Percentiles rank a stretch among this genome's conserved stretches.
phyloP scores from a whole-genome alignment of 2,888 invertebrate species.

The Torymus auratus region DNA sequence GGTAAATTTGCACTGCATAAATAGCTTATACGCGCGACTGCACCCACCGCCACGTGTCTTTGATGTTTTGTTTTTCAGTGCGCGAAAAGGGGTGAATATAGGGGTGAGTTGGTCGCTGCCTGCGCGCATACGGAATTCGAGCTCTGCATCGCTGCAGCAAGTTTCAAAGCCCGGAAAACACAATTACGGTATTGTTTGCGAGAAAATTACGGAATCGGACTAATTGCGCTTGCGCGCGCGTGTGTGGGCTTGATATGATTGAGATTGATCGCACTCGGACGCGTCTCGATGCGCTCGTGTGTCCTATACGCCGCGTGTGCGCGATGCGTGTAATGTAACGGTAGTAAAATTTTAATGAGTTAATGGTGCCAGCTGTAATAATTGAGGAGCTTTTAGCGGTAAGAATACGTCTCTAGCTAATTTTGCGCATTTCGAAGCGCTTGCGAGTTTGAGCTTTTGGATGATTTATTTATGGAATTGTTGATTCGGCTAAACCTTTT shows the following conservation, averaged over 20 bases:
- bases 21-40: constrained; percentile 37
- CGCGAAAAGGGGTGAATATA: neutral
- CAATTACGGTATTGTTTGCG: constrained; percentile 38
- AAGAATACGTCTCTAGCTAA: constrained; percentile 56
- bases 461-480: too few relatives aligned
- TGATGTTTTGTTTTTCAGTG: constrained; percentile 50
- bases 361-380: neutral
- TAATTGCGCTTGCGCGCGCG: constrained; percentile 7
- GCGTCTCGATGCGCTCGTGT: neutral
- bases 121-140: constrained; percentile 42
- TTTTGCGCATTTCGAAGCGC: too few relatives aligned
- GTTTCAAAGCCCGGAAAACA: constrained; percentile 49
- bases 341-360: too few relatives aligned
- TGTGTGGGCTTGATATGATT: constrained; percentile 21
- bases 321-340: neutral
- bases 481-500: too few relatives aligned
- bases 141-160: constrained; percentile 5
- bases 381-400: neutral
- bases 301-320: neutral
- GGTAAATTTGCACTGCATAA: constrained; percentile 31
- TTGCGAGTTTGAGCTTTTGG: too few relatives aligned
- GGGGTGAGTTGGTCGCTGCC: neutral
- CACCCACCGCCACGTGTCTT: constrained; percentile 32
- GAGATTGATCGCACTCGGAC: constrained; percentile 17
- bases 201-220: constrained; percentile 42